phyloP scores from a whole-genome alignment of 2,113 vertebrate genomes.

The Spheniscus mendiculus region DNA sequence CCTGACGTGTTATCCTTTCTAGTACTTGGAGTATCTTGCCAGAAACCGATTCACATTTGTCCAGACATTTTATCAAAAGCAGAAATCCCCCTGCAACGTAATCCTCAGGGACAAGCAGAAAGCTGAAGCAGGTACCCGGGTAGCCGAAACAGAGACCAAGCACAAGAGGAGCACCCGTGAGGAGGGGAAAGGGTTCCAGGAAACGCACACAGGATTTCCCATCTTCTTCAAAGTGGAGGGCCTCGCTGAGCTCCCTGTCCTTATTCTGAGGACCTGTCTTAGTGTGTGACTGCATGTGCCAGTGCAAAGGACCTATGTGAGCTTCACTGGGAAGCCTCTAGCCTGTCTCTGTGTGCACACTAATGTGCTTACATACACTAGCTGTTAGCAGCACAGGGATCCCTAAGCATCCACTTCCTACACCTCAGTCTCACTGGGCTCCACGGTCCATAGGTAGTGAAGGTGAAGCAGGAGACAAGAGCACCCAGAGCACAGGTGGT shows the following conservation, averaged over 20 bases:
- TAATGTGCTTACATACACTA: rapidly evolving
- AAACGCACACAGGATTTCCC: background rate
- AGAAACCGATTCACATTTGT: background rate
- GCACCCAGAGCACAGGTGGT: background rate
- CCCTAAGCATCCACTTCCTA: background rate
- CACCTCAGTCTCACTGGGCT: background rate
- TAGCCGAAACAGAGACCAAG: background rate
- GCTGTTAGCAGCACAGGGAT: background rate
- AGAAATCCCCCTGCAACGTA: background rate
- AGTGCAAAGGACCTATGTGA: background rate
- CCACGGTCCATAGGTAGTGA: background rate
- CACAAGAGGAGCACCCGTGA: background rate
- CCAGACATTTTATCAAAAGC: background rate
- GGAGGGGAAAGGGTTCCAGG: background rate
- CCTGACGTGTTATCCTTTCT: rapidly evolving
- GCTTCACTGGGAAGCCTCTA: background rate
- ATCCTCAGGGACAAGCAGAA: background rate
- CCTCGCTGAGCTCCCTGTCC: background rate
- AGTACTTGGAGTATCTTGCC: background rate
- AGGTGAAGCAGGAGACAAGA: background rate
- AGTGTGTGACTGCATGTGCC: background rate
- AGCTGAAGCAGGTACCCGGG: background rate
- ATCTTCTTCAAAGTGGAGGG: background rate
- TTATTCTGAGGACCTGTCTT: background rate
- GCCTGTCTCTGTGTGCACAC: background rate